phyloP scores from a whole-genome alignment of 2,797 vertebrate species.

The Hippoglossus hippoglossus region DNA sequence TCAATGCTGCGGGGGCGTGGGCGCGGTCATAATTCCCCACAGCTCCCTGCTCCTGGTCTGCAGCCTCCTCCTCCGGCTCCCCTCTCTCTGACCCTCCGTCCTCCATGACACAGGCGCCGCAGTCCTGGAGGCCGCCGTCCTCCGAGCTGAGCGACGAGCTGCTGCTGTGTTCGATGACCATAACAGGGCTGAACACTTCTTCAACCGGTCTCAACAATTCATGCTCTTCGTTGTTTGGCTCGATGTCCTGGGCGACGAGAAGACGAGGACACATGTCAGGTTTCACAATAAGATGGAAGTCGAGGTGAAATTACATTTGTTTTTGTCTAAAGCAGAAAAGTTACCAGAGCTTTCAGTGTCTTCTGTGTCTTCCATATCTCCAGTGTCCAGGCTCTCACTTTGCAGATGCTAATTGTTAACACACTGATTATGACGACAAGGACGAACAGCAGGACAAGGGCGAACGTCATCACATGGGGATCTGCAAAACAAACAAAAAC shows the following conservation, averaged over 20 bases:
- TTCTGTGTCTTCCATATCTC: rapidly evolving
- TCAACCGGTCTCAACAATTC: too few relatives aligned
- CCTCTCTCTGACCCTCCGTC: too few relatives aligned
- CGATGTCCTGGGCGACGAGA: too few relatives aligned
- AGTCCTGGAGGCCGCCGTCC: neutral
- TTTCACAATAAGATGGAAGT: too few relatives aligned
- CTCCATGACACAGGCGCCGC: neutral
- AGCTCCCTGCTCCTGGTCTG: rapidly evolving
- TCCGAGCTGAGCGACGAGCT: neutral
- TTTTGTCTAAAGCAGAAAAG: neutral
- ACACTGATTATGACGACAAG: rapidly evolving
- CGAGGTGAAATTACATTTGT: too few relatives aligned
- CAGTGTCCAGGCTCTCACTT: slow-evolving; percentile 2
- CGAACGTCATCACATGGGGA: rapidly evolving
- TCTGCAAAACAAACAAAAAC: neutral
- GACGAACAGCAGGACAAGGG: neutral
- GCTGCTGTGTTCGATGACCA: neutral
- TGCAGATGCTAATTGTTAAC: rapidly evolving
- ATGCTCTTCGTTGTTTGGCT: too few relatives aligned
- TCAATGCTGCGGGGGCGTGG: rapidly evolving
- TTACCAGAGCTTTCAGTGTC: slow-evolving; percentile 38
- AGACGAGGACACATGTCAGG: too few relatives aligned
- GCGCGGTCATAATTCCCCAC: neutral
- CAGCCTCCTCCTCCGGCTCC: neutral
- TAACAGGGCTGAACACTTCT: neutral